Conservation (phyloP, 2,797 vertebrate genomes). For the Bucorvus abyssinicus region DNA sequence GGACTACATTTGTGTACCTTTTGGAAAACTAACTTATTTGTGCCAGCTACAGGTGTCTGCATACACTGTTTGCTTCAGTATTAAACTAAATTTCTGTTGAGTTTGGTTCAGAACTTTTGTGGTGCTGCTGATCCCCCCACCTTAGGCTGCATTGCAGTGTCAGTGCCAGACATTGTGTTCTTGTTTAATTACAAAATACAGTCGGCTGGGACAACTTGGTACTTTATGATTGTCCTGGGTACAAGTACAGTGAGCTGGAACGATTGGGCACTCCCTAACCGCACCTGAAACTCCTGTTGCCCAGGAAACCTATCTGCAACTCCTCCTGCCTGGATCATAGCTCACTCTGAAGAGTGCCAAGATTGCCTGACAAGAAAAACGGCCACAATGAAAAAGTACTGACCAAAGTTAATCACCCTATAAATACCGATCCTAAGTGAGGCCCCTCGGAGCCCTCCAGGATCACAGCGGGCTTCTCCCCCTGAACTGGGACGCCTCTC, state of each 20-base stretch:
- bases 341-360: background rate
- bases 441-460: background rate
- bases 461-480: background rate
- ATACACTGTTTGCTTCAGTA: background rate
- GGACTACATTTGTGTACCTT: background rate
- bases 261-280: background rate
- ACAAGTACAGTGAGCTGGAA: background rate
- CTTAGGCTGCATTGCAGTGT: background rate
- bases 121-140: background rate
- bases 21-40: background rate
- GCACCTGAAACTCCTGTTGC: background rate
- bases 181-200: background rate
- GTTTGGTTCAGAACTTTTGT: background rate
- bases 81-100: background rate
- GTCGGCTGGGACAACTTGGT: background rate
- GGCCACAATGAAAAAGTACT: background rate
- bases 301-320: background rate
- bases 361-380: background rate
- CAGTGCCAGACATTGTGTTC: background rate
- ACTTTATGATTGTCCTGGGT: background rate
- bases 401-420: background rate
- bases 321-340: background rate
- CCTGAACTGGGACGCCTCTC: background rate
- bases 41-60: background rate
- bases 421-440: background rate